Conservation (phyloP, 2,113 vertebrate species). For the Apteryx mantelli region DNA sequence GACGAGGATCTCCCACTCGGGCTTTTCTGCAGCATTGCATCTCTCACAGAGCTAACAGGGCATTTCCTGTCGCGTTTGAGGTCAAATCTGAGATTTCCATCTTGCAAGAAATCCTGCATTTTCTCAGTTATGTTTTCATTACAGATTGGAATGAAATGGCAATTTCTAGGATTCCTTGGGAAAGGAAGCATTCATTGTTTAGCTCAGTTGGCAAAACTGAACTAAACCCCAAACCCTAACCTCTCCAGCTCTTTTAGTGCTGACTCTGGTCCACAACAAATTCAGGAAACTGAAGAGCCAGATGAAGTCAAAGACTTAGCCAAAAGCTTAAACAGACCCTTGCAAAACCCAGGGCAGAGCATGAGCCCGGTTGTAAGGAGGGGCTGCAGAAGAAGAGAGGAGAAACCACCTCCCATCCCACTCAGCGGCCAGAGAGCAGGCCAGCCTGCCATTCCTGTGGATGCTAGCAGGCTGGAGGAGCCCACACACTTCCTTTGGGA, state of each 20-base stretch:
- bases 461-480: background rate
- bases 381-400: background rate
- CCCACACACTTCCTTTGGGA: background rate
- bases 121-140: slow-evolving; percentile 50
- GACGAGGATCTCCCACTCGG: background rate
- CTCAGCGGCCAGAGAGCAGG: background rate
- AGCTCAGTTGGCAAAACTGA: background rate
- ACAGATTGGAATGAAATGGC: slow-evolving; percentile 34
- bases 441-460: background rate
- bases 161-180: slow-evolving; percentile 50
- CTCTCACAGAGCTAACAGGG: background rate
- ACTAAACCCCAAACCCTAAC: background rate
- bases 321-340: background rate
- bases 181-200: slow-evolving; percentile 45
- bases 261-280: background rate
- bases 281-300: background rate
- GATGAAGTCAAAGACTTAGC: background rate
- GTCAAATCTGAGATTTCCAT: background rate
- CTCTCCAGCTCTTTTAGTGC: background rate
- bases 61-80: background rate
- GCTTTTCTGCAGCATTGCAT: no score
- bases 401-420: background rate
- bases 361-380: no score
- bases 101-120: background rate
- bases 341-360: background rate